phyloP scores from a whole-genome alignment of 2,113 vertebrate genomes.

The Chloropsis cyanopogon region DNA sequence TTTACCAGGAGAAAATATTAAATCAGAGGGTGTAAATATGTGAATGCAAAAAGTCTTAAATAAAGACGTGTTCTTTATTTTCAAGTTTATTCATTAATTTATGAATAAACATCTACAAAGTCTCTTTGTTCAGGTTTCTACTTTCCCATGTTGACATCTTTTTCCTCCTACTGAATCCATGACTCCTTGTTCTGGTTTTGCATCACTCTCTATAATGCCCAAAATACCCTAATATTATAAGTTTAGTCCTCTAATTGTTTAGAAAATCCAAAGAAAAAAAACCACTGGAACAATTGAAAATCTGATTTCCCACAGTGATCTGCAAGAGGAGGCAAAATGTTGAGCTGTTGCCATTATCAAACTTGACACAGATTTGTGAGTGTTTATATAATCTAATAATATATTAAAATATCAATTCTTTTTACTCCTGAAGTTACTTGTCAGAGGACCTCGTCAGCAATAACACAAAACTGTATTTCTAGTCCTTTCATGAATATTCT shows the following conservation, averaged over 20 bases:
- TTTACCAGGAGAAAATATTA: neutral
- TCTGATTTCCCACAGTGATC: neutral
- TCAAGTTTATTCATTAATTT: neutral
- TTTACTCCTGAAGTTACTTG: neutral
- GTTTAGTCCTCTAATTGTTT: neutral
- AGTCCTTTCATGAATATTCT: constrained; percentile 32
- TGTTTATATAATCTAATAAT: neutral
- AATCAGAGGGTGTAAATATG: neutral
- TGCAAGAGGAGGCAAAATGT: neutral
- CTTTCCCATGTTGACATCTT: neutral
- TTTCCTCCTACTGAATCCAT: neutral
- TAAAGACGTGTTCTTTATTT: neutral
- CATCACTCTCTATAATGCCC: neutral
- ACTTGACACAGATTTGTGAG: neutral
- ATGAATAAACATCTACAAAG: neutral
- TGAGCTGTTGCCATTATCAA: neutral
- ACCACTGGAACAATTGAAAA: neutral
- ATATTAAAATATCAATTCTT: neutral
- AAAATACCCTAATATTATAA: neutral
- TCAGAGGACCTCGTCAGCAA: neutral
- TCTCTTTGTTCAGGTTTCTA: neutral
- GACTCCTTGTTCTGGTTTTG: neutral
- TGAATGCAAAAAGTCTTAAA: neutral
- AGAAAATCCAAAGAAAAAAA: neutral
- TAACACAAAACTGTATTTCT: neutral